Evolutionary conservation across 2,113 vertebrate genomes (phyloP), one percentile per base, ranked within the genome.

Genomic region (Nannobrachium achirus): DNA sequence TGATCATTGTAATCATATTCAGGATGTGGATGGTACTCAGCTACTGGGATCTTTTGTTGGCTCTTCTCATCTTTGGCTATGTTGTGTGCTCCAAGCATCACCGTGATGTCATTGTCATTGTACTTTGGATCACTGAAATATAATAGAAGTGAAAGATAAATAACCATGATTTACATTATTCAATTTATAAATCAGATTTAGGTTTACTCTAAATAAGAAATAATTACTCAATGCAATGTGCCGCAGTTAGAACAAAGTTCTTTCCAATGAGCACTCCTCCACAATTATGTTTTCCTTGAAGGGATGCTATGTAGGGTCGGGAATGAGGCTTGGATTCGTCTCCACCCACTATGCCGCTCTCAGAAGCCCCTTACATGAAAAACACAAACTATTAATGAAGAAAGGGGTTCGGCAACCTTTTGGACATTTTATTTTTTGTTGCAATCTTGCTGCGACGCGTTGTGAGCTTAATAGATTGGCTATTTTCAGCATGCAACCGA

Each of bases 251-350:
- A 38, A 92, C 88, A 64, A 82, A 91, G 59, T 90, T 73, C 5
- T 88, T 13, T 8, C 73, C 71, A 53, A 92, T 81, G 1, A 92
- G 89, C 8, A 89, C 66, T 8, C 91, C 90, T 3, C 91, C 90
- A 73, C 91, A 92, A 10, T 0, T 0, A 69, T 91, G 88, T 0
- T 1, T 0, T 13, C 1, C 8, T 56, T 92, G 90, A 7, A 93
- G 66, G 1, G 91, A 96, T 0, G 79, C 94, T 73, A 96, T 89
- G 88, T 94, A 96, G 55, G 93, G 94, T 71, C 86, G 76, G 40
- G 94, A 95, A 39, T 95, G 94, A 3, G 93, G 89, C 1, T 15
- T 83, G 11, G 74, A 87, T 0, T 55, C 86, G 0, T 38, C 85
- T 0, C 95, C 95, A 7, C 93, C 93, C 0, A 95, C 80, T 67